phyloP scores from a whole-genome alignment of 2,113 vertebrate genomes.

The Actinemys pallida region DNA sequence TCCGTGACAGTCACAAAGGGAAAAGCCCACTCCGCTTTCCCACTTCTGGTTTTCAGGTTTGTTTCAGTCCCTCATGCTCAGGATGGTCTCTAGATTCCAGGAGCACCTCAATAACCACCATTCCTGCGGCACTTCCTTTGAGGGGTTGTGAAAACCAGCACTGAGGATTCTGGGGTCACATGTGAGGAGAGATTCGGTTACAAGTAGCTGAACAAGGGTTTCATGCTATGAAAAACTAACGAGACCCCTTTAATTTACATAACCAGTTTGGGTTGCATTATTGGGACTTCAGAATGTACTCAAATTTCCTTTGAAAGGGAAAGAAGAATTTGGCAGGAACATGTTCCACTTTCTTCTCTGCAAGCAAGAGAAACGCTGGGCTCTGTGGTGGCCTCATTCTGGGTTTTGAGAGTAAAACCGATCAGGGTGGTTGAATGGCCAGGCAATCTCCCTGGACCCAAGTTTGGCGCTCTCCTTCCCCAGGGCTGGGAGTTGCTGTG shows the following conservation, averaged over 20 bases:
- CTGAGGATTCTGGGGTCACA: not conserved
- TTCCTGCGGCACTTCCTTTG: not conserved
- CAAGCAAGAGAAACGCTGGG: not conserved
- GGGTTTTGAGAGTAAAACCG: not conserved
- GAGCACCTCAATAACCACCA: not conserved
- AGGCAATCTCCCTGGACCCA: not conserved
- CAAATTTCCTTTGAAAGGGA: not conserved
- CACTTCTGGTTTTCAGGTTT: not conserved
- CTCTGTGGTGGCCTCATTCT: not conserved
- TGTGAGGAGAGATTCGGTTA: fast-evolving
- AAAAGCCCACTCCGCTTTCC: not conserved
- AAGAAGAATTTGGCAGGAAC: fast-evolving
- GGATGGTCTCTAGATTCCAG: not conserved
- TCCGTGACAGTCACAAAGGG: not conserved
- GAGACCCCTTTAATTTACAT: not conserved
- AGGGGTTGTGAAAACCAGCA: not conserved
- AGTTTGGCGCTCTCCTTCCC: not conserved
- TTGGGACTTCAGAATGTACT: not conserved
- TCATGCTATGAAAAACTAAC: fast-evolving
- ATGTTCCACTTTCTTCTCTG: not conserved
- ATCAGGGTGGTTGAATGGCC: not conserved
- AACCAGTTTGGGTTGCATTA: not conserved
- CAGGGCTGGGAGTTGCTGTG: not conserved
- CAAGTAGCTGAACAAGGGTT: not conserved
- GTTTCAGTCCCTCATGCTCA: not conserved